Conservation (phyloP, 2,797 vertebrate genomes). For the Buceros bicornis region DNA sequence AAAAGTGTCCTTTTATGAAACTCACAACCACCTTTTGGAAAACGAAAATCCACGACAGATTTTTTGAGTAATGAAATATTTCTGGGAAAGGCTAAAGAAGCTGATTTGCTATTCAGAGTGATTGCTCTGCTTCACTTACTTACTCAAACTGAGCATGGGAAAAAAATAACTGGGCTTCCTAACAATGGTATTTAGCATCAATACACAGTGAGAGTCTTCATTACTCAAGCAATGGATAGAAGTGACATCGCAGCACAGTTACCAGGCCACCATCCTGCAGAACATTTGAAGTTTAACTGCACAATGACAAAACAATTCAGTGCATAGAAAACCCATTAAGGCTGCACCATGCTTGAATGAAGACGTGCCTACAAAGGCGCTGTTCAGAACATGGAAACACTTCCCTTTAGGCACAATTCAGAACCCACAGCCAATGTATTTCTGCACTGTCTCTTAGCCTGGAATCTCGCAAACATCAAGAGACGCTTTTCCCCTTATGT, state of each 20-base stretch:
- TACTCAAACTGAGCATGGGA: not conserved
- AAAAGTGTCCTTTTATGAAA: not conserved
- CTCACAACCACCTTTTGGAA: not conserved
- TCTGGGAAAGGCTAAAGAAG: not conserved
- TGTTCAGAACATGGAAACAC: constrained; percentile 10
- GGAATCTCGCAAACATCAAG: constrained; percentile 5
- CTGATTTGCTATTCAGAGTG: constrained; percentile 51
- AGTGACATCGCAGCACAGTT: constrained; percentile 23
- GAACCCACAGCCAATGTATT: not conserved
- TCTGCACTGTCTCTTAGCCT: not conserved
- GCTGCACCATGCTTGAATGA: constrained; percentile 41
- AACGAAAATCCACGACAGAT: not conserved
- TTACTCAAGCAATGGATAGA: not conserved
- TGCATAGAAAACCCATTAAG: constrained; percentile 69
- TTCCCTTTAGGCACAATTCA: constrained; percentile 23
- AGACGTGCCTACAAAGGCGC: constrained; percentile 47
- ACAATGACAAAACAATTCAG: constrained; percentile 65
- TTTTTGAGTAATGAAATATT: constrained; percentile 19
- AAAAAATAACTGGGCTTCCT: constrained; percentile 39
- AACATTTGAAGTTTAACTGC: constrained; percentile 64
- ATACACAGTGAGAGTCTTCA: not conserved
- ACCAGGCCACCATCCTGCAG: not conserved
- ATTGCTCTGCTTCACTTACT: constrained; percentile 23
- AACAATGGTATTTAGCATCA: constrained; percentile 26
- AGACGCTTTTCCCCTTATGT: not conserved